Conservation (phyloP, 2,113 vertebrate species). For the Ifrita kowaldi region DNA sequence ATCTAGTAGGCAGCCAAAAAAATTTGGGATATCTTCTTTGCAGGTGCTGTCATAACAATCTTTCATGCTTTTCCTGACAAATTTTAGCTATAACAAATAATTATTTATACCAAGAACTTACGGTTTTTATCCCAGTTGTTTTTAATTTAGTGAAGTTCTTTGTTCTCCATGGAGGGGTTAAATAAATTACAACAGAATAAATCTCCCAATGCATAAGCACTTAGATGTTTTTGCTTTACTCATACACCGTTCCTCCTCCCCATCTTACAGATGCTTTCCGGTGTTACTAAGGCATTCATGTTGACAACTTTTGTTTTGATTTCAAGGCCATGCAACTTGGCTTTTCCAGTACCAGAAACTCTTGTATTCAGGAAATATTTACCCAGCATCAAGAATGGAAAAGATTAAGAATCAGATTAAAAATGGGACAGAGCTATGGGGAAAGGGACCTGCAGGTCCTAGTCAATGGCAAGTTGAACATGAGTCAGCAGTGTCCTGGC, state of each 20-base stretch:
- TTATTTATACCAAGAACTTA: not conserved
- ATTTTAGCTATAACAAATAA: not conserved
- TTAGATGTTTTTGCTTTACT: not conserved
- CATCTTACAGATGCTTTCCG: not conserved
- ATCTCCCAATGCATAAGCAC: not conserved
- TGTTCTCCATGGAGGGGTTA: not conserved
- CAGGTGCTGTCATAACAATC: not conserved
- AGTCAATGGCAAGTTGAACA: accelerated
- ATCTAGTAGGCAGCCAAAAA: not conserved
- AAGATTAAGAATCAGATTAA: not conserved
- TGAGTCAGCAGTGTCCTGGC: not conserved
- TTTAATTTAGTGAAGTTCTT: not conserved
- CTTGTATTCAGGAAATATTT: not conserved
- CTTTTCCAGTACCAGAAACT: not conserved
- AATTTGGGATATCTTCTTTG: not conserved
- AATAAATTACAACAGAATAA: not conserved
- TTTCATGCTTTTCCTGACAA: not conserved
- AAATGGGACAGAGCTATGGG: not conserved
- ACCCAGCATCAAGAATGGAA: not conserved
- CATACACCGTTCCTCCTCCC: not conserved
- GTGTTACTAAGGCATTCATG: not conserved
- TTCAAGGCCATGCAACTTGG: not conserved
- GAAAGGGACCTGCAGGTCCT: not conserved
- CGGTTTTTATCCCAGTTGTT: not conserved
- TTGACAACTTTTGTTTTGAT: not conserved